Conservation (phyloP, 2,113 vertebrate species). For the Calypte anna region DNA sequence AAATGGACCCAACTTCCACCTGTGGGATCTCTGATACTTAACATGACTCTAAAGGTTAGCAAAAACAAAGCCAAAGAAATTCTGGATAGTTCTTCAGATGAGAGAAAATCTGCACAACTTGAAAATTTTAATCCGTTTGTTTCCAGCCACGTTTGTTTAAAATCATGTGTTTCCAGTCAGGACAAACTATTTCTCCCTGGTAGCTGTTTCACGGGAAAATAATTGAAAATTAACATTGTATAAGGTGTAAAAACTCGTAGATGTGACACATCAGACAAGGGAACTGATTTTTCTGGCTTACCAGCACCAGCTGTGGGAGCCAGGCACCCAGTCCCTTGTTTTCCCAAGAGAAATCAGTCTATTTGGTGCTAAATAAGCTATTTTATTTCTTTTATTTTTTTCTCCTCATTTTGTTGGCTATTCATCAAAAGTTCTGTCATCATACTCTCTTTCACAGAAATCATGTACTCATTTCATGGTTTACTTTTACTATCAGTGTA, state of each 20-base stretch:
- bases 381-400: background rate
- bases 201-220: background rate
- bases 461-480: background rate
- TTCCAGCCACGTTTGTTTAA: background rate
- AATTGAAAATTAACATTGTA: background rate
- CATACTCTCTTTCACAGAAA: background rate
- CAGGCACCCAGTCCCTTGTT: background rate
- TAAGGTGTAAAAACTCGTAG: background rate
- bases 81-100: background rate
- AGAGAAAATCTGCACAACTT: background rate
- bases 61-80: background rate
- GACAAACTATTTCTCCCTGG: background rate
- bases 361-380: background rate
- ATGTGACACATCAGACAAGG: background rate
- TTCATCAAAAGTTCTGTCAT: background rate
- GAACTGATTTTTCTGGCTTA: background rate
- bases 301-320: background rate
- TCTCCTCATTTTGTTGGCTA: background rate
- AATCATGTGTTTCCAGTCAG: background rate
- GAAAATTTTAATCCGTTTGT: background rate
- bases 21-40: background rate
- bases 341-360: background rate
- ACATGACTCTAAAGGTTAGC: background rate
- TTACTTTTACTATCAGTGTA: slow-evolving; percentile 11
- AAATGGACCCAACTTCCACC: background rate